Conservation (phyloP, 2,797 vertebrate genomes). For the Nyctalus aviator region DNA sequence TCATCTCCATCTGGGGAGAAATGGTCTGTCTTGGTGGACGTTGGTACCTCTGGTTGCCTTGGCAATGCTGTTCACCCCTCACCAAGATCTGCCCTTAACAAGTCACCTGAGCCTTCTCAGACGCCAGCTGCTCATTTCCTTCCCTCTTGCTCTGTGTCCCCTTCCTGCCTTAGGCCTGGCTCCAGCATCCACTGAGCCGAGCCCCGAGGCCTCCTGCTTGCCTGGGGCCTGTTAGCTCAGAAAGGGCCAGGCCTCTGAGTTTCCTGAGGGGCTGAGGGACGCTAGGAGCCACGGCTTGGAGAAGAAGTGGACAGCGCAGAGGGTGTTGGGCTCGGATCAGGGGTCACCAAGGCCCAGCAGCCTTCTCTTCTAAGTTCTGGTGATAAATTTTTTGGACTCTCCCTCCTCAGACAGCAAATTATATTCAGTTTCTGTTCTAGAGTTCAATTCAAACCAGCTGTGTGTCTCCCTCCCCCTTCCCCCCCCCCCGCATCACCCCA, state of each 20-base stretch:
- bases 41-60: slow-evolving; percentile 70
- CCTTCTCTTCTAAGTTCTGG: slow-evolving; percentile 12
- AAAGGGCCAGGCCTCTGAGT: not conserved
- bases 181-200: not conserved
- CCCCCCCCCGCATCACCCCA: not conserved
- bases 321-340: not conserved
- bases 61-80: slow-evolving; percentile 70
- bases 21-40: not conserved
- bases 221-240: not conserved
- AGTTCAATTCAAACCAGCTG: not conserved
- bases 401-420: not conserved
- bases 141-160: not conserved
- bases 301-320: not conserved
- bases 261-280: not conserved
- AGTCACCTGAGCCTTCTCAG: slow-evolving; percentile 63
- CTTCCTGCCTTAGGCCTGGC: accelerated
- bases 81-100: not conserved
- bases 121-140: not conserved
- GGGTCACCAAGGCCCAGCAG: not conserved
- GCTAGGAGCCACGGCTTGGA: not conserved
- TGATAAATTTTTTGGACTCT: not conserved
- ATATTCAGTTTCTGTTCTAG: not conserved
- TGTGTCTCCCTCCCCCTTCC: accelerated
- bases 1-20: not conserved
- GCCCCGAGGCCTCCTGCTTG: not conserved